A percentile compares a stretch with the other conserved stretches of the same genome.
Conservation (phyloP, 92 coral and sea anemone genomes). For the Desmophyllum pertusum region DNA sequence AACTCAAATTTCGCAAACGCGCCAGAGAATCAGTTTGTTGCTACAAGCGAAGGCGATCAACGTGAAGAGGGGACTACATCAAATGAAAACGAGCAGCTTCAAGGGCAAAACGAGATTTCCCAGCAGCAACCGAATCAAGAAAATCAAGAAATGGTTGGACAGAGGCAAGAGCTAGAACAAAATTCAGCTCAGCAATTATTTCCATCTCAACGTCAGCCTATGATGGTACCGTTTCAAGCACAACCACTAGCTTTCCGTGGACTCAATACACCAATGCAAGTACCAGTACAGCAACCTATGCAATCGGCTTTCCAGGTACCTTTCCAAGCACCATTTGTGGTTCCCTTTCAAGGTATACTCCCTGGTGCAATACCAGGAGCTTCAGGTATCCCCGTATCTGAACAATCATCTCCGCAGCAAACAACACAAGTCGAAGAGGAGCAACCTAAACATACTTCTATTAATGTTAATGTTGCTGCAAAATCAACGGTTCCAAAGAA, state of each 20-base stretch:
- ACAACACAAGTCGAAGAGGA: neutral
- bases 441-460: conserved; percentile 47
- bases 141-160: neutral
- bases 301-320: conserved; percentile 44
- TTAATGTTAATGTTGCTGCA: conserved; percentile 64
- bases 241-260: conserved; percentile 27
- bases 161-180: conserved; percentile 4
- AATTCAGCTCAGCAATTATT: neutral
- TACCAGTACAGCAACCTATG: conserved; percentile 12
- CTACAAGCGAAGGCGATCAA: conserved; percentile 16
- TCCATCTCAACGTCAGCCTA: conserved; percentile 3
- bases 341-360: conserved; percentile 12
- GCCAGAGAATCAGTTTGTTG: conserved; percentile 31
- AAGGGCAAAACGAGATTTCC: neutral
- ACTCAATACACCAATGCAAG: conserved; percentile 18
- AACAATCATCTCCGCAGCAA: conserved; percentile 12
- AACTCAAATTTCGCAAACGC: conserved; percentile 6
- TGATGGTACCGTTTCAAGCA: conserved; percentile 7
- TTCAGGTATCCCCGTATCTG: neutral
- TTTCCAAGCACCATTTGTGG: conserved; percentile 10
- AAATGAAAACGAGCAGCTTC: conserved; percentile 19
- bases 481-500: conserved; percentile 61
- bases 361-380: conserved; percentile 11
- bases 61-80: neutral
- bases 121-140: conserved; percentile 5